Percentiles rank a stretch among this genome's conserved stretches.
These are phyloP conservation scores for Aspidapion aeneum DNA, from an alignment of 2,888 invertebrate species.

Conservation along the genomic window DNA sequence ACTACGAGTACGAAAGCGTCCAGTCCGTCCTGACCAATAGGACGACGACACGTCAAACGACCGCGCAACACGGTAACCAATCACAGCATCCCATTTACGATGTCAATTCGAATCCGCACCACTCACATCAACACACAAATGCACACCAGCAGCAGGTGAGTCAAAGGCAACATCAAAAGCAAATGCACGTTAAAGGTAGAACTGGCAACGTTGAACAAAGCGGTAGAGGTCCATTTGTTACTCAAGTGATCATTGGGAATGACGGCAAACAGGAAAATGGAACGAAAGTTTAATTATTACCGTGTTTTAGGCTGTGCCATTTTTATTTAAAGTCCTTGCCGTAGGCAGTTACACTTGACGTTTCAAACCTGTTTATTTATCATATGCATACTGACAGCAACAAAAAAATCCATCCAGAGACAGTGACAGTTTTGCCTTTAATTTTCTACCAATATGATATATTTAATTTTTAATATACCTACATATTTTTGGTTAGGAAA, in stretches of 20 bases:
- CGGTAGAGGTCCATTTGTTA: conserved; percentile 55
- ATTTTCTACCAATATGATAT: no score
- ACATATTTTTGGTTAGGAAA: no score
- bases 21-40: conserved; percentile 55
- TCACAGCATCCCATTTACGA: conserved; percentile 29
- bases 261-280: conserved; percentile 43
- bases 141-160: conserved; percentile 16
- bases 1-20: conserved; percentile 80
- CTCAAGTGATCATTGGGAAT: conserved; percentile 60
- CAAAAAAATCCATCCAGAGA: no score
- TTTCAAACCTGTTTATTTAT: no score
- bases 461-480: no score
- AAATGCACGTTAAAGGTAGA: conserved; percentile 21
- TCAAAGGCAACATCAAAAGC: conserved; percentile 17
- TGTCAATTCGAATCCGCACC: conserved; percentile 40
- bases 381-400: no score
- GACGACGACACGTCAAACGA: conserved; percentile 20
- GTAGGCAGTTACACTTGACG: no score
- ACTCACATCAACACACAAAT: conserved; percentile 34
- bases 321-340: no score
- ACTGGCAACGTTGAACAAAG: conserved; percentile 23
- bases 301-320: no score
- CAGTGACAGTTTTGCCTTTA: no score
- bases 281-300: conserved; percentile 42
- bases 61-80: not conserved